These are phyloP conservation scores for Capreolus pygargus DNA, from an alignment of 2,113 vertebrate genomes.

Conservation along the genomic window DNA sequence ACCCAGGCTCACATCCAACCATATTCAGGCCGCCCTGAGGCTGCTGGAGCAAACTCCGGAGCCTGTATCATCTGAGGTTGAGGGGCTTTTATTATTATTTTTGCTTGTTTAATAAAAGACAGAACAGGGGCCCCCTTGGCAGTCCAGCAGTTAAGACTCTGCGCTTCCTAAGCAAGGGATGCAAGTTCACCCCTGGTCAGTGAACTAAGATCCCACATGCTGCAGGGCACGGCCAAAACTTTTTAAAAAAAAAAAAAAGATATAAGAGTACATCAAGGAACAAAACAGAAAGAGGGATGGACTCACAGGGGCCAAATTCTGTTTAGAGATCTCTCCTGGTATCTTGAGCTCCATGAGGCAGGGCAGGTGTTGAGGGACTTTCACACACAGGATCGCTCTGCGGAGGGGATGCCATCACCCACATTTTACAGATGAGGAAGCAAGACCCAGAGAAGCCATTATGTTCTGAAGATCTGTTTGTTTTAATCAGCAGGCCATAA, in stretches of 20 bases:
- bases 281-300: not conserved
- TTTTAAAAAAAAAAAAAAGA: too few species aligned
- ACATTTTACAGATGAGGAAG: not conserved
- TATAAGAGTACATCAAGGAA: not conserved
- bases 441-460: not conserved
- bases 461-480: not conserved
- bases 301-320: not conserved
- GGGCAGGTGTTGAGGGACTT: not conserved
- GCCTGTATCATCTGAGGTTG: too few species aligned
- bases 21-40: fast-evolving
- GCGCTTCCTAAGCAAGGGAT: not conserved
- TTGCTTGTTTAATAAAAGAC: not conserved
- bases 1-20: not conserved
- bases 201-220: not conserved
- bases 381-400: not conserved
- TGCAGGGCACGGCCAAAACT: not conserved
- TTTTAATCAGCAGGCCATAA: not conserved
- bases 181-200: not conserved
- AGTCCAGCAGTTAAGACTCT: not conserved
- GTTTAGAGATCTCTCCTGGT: not conserved
- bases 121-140: not conserved
- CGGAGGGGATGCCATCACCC: fast-evolving
- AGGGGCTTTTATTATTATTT: not conserved
- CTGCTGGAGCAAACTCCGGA: not conserved
- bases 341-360: not conserved